Base-by-base conservation (phyloP, 2,797 vertebrate genomes). In the Falco cherrug region DNA sequence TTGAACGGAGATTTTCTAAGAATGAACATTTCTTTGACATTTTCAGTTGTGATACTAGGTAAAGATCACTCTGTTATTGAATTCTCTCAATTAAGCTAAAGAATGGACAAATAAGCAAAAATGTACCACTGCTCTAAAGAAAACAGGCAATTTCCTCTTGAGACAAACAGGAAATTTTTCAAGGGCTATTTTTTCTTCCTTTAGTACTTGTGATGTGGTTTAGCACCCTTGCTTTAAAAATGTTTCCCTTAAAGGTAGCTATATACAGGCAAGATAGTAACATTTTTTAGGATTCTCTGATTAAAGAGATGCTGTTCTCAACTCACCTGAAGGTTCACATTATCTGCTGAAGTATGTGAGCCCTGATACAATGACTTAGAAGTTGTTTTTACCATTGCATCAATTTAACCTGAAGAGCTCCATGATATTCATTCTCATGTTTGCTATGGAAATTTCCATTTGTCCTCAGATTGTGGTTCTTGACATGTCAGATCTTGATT, bases 161-260 rank as follows among this genome's bases (percentile, higher is more conserved):
- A 93, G 78, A 83, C 14, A 96, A 94, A 91, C 90, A 95, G 96
- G 94, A 97, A 87, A 92, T 84, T 84, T 96, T 94, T 90, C 45
- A 51, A 57, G 24, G 71, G 48, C 17, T 84, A 76, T 94, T 87
- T 95, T 87, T 94, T 80, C 59, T 88, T 95, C 85, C 76, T 88
- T 84, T 80, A 79, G 15, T 81, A 26, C 16, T 87, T 76, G 15
- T 82, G 83, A 89, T 95, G 16, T 60, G 56, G 48, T 67, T 88
- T 71, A 41, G 16, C 39, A 56, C 22, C n/a, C 14, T 78, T 71
- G 54, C 5, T 94, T 93, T 73, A 51, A 87, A 88, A 94, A 48
- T 13, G 8, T 2, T 54, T 63, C 26, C 19, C 16, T 82, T 90
- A 82, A 69, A 90, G 26, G 54, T 50, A 68, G 13, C 25, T 71